A percentile compares a stretch with the other conserved stretches of the same genome.
These are phyloP conservation scores for Taenioides sp. DNA, from an alignment of 2,797 vertebrate genomes.

Conservation along the genomic window DNA sequence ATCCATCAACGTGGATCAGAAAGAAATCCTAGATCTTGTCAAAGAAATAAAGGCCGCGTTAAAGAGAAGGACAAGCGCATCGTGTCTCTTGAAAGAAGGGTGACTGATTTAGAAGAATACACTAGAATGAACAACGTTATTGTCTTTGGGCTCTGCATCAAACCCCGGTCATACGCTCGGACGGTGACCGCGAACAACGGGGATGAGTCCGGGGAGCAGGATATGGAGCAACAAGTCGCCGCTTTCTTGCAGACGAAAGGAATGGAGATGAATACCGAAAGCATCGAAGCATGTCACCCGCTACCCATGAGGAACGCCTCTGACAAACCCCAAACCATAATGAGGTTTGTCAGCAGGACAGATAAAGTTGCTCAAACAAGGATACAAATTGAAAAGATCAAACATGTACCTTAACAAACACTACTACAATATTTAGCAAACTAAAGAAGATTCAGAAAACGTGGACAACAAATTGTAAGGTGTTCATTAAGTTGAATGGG, in stretches of 20 bases:
- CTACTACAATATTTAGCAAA: not conserved
- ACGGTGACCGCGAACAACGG: too few species aligned
- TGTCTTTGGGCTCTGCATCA: not conserved
- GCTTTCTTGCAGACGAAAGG: too few species aligned
- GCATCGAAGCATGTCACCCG: not conserved
- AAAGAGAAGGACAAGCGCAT: not conserved
- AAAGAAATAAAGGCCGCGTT: not conserved
- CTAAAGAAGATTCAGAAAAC: not conserved
- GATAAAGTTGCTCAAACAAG: not conserved
- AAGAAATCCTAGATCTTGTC: not conserved
- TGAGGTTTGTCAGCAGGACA: not conserved
- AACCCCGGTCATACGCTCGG: not conserved
- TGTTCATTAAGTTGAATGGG: not conserved
- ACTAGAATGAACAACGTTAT: not conserved
- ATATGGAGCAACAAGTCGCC: too few species aligned
- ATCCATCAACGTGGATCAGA: not conserved
- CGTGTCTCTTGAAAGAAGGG: not conserved
- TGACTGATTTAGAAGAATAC: not conserved
- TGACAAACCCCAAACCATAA: not conserved
- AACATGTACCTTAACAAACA: not conserved
- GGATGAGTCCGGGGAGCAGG: too few species aligned
- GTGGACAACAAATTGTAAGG: not conserved
- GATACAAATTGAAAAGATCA: not conserved
- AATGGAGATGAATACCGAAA: too few species aligned
- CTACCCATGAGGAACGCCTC: not conserved